Conservation (phyloP, 1,140 invertebrate genomes). For the Caenorhabditis brenneri region DNA sequence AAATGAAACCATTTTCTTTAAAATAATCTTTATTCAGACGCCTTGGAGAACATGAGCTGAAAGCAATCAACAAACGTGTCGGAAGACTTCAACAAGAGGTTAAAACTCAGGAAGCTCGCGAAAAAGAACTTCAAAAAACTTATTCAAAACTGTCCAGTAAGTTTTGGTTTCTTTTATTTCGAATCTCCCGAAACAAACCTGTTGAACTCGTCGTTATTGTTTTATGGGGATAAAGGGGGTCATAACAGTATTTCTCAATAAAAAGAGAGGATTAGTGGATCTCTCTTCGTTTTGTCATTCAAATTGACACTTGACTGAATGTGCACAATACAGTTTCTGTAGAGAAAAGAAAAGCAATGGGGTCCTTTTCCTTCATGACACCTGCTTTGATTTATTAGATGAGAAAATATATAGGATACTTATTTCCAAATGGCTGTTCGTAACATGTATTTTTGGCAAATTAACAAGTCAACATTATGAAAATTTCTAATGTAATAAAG, state of each 20-base stretch:
- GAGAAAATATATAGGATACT: not conserved
- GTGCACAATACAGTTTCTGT: slow-evolving; percentile 6
- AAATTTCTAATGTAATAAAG: no score
- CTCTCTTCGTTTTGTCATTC: slow-evolving; percentile 23
- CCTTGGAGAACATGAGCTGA: slow-evolving; percentile 81
- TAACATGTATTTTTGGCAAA: no score
- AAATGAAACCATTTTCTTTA: no score
- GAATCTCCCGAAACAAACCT: no score
- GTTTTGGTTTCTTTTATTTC: not conserved
- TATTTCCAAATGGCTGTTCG: not conserved
- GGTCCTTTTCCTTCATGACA: not conserved
- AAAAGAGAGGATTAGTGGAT: not conserved
- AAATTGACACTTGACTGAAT: slow-evolving; percentile 39
- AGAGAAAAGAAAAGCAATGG: not conserved
- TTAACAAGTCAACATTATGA: no score
- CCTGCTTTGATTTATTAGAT: slow-evolving; percentile 28
- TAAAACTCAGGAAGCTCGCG: slow-evolving; percentile 85
- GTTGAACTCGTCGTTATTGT: no score
- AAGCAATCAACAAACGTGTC: slow-evolving; percentile 83
- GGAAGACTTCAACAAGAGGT: slow-evolving; percentile 59
- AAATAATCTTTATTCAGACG: slow-evolving; percentile 47
- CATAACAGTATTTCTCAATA: not conserved
- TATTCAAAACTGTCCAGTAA: slow-evolving; percentile 76
- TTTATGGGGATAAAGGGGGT: not conserved
- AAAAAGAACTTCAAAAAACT: slow-evolving; percentile 83